Evolutionary conservation across 2,888 invertebrate genomes (phyloP), one percentile per base, ranked within the genome.

Genomic region (Drosophila antonietae): DNA sequence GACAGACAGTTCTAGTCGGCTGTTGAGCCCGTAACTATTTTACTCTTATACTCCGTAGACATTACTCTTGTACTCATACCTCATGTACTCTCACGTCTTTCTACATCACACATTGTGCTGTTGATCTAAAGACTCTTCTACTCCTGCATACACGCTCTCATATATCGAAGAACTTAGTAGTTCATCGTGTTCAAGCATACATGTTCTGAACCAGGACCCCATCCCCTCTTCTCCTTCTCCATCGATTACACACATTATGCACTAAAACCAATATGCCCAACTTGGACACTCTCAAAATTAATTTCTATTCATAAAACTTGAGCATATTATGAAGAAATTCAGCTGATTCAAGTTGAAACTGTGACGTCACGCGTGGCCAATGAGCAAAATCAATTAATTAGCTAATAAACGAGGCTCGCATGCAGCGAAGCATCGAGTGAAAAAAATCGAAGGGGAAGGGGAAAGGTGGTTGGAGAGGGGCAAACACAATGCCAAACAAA

Each of bases 351-450:
- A 51, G 51, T 35, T 35, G 51, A 51, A 8, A 23, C 5, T 53
- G 52, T 55, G 55, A 55, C 41, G 55, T 55, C 55, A 55, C 41
- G 8, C 7, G 55, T 28, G 39, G 41, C 28, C 55, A 55, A 41
- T 41, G 35, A 55, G 12, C 28, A 56, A 49, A 56, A 44, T 31
- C 31, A 57, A 60, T 71, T 57, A 60, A 76, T 47, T 64, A 37
- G 56, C 47, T 31, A 77, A 65, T 41, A 47, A 39, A 44, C 39
- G 59, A 75, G 58, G 62, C 56, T 75, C 62, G 74, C 79, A 62
- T 74, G 78, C 67, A 66, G 75, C 73, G 37, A 57, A 62, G 37
- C 65, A 49, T 78, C 60, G 55, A 78, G 23, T 20, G 23, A 28
- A 28, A 28, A 74, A 47, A 7, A 37, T 61, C 2, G 33, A 33